Evolutionary conservation across 1,140 invertebrate species (phyloP).

Genomic region (Trachymyrmex cornetzi): DNA sequence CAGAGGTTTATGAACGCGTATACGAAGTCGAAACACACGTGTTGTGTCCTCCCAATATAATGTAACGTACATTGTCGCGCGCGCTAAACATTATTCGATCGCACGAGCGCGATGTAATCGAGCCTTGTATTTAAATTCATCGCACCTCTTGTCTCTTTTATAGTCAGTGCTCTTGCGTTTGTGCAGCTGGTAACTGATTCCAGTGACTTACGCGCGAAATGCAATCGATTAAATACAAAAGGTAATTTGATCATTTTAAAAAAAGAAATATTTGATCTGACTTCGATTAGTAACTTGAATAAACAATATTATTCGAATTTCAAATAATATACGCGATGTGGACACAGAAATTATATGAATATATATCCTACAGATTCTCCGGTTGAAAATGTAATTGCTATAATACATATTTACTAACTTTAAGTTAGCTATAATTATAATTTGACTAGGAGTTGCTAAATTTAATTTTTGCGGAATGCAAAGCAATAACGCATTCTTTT

Average conservation of each 20-base stretch:
- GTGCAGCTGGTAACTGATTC: slow-evolving; percentile 42
- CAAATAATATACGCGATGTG: not conserved
- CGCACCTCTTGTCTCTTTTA: not conserved
- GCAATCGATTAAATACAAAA: slow-evolving; percentile 18
- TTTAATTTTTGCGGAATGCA: not conserved
- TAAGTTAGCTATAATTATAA: not conserved
- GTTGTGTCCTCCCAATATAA: too few species aligned
- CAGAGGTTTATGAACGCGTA: not conserved
- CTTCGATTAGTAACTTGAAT: slow-evolving; percentile 1
- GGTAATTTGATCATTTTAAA: slow-evolving; percentile 44
- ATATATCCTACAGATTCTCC: not conserved
- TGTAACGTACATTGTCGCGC: not conserved
- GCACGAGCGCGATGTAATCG: slow-evolving; percentile 1
- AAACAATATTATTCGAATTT: not conserved
- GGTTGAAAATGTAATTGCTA: not conserved
- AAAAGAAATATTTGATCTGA: not conserved
- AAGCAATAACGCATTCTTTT: slow-evolving; percentile 5
- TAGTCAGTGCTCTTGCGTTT: slow-evolving; percentile 3
- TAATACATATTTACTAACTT: not conserved
- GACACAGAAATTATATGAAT: not conserved
- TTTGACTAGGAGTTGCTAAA: not conserved
- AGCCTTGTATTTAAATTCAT: slow-evolving; percentile 51
- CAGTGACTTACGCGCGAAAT: slow-evolving; percentile 35
- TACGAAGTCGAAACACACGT: not conserved
- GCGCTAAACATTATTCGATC: not conserved